These are phyloP conservation scores for Chrysaora quinquecirrha DNA, from an alignment of 30 jellyfish, hydroid and myxozoan genomes.

Conservation along the genomic window DNA sequence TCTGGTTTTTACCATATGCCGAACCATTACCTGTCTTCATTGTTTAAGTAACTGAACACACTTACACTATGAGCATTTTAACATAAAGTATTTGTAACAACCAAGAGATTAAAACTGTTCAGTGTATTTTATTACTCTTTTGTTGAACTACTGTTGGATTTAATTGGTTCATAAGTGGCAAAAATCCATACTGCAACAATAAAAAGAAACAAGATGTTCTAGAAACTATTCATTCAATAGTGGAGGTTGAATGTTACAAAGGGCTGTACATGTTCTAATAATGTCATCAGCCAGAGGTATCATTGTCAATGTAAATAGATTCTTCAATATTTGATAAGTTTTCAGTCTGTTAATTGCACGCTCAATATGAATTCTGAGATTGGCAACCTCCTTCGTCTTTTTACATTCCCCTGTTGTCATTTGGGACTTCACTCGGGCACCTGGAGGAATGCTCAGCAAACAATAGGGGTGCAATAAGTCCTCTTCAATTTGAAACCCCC, in stretches of 20 bases:
- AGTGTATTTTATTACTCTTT: too few species aligned
- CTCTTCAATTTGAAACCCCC: background rate
- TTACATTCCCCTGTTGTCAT: slow-evolving; percentile 56
- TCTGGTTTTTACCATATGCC: too few species aligned
- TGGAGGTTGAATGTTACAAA: slow-evolving; percentile 40
- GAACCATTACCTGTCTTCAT: too few species aligned
- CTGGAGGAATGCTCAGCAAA: slow-evolving; percentile 52
- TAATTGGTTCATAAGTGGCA: too few species aligned
- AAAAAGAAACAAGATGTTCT: too few species aligned
- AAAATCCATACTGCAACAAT: too few species aligned
- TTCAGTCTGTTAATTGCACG: slow-evolving; percentile 22
- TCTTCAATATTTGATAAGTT: slow-evolving; percentile 5
- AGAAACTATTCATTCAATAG: background rate
- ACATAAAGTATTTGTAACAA: too few species aligned
- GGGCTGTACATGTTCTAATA: slow-evolving; percentile 45
- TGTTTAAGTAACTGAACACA: too few species aligned
- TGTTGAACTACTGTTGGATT: too few species aligned
- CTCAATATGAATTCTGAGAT: slow-evolving; percentile 15
- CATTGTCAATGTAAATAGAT: slow-evolving; percentile 41
- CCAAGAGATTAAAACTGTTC: too few species aligned
- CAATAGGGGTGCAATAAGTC: slow-evolving; percentile 15
- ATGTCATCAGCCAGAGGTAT: slow-evolving; percentile 43
- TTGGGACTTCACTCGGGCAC: slow-evolving; percentile 56
- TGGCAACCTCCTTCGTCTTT: slow-evolving; percentile 36
- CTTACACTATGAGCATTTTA: too few species aligned